phyloP scores from a whole-genome alignment of 1,140 invertebrate genomes.

The Anastrepha ludens region DNA sequence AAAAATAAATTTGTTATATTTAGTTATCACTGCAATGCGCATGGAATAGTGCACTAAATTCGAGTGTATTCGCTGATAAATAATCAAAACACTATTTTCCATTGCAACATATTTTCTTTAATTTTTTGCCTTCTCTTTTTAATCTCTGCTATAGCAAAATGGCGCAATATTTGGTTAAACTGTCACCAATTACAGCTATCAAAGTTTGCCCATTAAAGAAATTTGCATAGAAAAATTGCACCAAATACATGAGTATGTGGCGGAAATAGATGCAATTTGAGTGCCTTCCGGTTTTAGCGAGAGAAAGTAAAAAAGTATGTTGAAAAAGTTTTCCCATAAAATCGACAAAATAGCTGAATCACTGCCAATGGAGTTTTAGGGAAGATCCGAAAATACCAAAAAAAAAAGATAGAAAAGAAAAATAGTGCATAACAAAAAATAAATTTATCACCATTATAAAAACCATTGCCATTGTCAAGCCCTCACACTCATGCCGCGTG shows the following conservation, averaged over 20 bases:
- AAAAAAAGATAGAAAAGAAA: neutral
- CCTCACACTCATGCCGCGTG: neutral
- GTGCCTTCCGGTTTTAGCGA: neutral
- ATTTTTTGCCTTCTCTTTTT: neutral
- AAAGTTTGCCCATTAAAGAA: conserved; percentile 48
- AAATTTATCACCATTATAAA: neutral
- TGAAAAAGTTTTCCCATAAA: conserved; percentile 4
- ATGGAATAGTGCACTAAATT: neutral
- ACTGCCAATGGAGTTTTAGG: neutral
- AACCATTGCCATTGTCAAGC: neutral
- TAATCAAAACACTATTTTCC: neutral
- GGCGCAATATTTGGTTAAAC: conserved; percentile 48
- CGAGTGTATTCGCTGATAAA: neutral
- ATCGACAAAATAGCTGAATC: neutral
- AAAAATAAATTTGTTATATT: neutral
- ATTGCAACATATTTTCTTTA: neutral
- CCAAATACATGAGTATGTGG: neutral
- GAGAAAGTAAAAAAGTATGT: neutral
- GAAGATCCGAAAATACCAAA: neutral
- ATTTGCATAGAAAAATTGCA: conserved; percentile 34
- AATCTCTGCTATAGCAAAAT: neutral
- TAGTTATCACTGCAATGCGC: neutral
- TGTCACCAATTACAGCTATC: conserved; percentile 42
- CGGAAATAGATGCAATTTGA: neutral
- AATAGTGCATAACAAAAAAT: neutral